Evolutionary conservation across 1,140 invertebrate species (phyloP).

Genomic region (Zelostemma sp.): DNA sequence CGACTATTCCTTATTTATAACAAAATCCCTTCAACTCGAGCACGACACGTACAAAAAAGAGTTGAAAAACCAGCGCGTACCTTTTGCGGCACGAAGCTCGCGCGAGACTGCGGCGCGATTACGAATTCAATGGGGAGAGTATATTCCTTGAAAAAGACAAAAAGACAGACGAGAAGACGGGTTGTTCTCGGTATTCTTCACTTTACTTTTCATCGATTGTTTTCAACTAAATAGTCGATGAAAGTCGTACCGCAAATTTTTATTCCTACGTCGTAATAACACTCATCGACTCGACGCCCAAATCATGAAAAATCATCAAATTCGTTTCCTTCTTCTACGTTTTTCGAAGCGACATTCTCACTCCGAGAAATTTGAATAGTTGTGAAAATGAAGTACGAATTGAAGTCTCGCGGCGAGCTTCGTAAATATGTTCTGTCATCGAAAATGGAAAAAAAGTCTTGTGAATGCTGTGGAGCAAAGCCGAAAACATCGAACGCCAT

Average conservation of each 20-base stretch:
- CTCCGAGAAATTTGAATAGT: no score
- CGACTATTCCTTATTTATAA: constrained; percentile 44
- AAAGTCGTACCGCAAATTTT: not conserved
- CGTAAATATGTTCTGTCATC: not conserved
- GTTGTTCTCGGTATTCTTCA: constrained; percentile 35
- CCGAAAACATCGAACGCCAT: constrained; percentile 2
- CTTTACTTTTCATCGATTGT: constrained; percentile 26
- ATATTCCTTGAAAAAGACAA: constrained; percentile 35
- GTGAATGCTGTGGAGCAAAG: not conserved
- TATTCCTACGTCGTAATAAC: not conserved
- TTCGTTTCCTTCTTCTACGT: no score
- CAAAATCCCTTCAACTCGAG: constrained; percentile 39
- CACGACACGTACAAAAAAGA: constrained; percentile 35
- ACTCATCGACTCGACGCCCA: no score
- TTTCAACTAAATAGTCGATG: constrained; percentile 18
- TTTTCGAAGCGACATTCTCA: no score
- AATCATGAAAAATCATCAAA: not conserved
- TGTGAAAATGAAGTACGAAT: not conserved
- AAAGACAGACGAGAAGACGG: constrained; percentile 28
- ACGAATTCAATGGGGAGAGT: constrained; percentile 35
- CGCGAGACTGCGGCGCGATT: constrained; percentile 41
- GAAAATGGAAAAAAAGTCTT: not conserved
- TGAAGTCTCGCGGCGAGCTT: not conserved
- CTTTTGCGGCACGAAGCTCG: constrained; percentile 34
- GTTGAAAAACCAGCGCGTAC: constrained; percentile 34